phyloP scores from a whole-genome alignment of 1,140 invertebrate genomes.

The Linepithema humile region DNA sequence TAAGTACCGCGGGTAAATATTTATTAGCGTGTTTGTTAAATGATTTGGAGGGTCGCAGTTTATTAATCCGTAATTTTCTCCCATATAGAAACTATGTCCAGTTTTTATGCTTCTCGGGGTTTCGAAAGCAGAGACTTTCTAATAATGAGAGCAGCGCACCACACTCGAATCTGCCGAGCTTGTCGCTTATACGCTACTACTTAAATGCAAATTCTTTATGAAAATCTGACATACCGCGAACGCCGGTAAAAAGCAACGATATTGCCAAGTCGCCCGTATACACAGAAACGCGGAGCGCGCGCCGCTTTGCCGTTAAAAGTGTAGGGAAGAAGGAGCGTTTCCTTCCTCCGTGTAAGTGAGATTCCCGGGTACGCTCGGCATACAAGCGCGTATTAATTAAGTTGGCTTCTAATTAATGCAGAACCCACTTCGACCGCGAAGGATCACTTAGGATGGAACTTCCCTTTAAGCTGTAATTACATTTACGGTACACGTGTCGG shows the following conservation, averaged over 20 bases:
- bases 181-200: background rate
- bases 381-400: constrained; percentile 67
- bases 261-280: constrained; percentile 22
- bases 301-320: background rate
- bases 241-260: constrained; percentile 32
- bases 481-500: constrained; percentile 69
- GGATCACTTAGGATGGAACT: constrained; percentile 58
- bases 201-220: constrained; percentile 51
- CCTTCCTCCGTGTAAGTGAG: background rate
- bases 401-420: constrained; percentile 68
- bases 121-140: background rate
- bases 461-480: constrained; percentile 76
- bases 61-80: constrained; percentile 10
- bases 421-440: constrained; percentile 64
- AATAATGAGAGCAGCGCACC: background rate
- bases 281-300: background rate
- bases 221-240: constrained; percentile 24
- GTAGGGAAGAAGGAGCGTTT: background rate
- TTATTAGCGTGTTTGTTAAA: background rate
- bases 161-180: background rate
- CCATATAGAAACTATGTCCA: too few species aligned
- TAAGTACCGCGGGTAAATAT: background rate
- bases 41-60: background rate
- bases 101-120: too few species aligned
- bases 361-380: constrained; percentile 13